Evolutionary conservation across 2,888 invertebrate genomes (phyloP).

Genomic region (Noctua comes): DNA sequence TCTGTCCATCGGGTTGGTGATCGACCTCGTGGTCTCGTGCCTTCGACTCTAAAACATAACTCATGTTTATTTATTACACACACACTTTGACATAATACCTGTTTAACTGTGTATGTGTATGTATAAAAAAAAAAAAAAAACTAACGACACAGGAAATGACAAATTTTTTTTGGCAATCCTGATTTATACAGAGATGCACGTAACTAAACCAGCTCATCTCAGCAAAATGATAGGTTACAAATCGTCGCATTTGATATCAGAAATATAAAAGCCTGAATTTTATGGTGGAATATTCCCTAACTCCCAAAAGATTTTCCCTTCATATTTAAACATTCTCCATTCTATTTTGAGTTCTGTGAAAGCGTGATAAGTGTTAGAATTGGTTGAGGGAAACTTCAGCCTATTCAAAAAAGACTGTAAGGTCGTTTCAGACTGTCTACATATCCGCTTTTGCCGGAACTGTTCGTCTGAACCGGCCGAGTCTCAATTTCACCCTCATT

Average conservation of each 20-base stretch:
- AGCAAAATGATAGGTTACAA: constrained; percentile 32
- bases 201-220: constrained; percentile 2
- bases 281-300: constrained; percentile 46
- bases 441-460: constrained; percentile 70
- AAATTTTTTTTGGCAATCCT: not conserved
- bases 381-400: constrained; percentile 21
- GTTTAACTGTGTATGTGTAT: no score
- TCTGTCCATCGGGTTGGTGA: no score
- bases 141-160: not conserved
- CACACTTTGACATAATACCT: no score
- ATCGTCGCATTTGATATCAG: constrained; percentile 31
- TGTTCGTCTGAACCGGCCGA: constrained; percentile 62
- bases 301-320: constrained; percentile 35
- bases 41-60: no score
- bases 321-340: constrained; percentile 11
- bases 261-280: constrained; percentile 52
- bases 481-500: constrained; percentile 74
- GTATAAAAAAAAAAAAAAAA: no score
- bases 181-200: constrained; percentile 1
- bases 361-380: constrained; percentile 34
- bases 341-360: constrained; percentile 35
- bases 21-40: no score
- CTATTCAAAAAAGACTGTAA: constrained; percentile 62
- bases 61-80: no score
- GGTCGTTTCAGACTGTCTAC: constrained; percentile 70